Percentiles rank a stretch among this genome's conserved stretches.
Conservation (phyloP, 2,797 vertebrate genomes). For the Etheostoma perlongum region DNA sequence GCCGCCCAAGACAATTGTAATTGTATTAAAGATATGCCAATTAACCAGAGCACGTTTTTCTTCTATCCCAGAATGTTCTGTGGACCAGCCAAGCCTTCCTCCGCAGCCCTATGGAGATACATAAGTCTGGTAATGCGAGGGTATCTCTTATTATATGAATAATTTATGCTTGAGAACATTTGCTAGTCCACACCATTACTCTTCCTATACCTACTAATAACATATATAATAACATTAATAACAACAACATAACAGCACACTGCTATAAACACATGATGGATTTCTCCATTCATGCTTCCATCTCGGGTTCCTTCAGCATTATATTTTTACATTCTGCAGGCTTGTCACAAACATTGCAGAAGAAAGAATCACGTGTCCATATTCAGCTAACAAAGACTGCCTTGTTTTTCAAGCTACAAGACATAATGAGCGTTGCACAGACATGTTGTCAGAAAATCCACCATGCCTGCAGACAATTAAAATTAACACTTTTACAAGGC, state of each 20-base stretch:
- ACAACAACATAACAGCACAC: neutral
- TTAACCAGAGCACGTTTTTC: too few relatives aligned
- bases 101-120: too few relatives aligned
- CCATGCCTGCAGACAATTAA: slow-evolving; percentile 34
- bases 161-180: neutral
- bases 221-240: neutral
- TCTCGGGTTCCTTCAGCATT: slow-evolving; percentile 6
- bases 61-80: too few relatives aligned
- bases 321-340: slow-evolving; percentile 23
- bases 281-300: neutral
- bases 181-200: slow-evolving; percentile 2
- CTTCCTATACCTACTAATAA: neutral
- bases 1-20: too few relatives aligned
- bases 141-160: neutral
- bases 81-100: too few relatives aligned
- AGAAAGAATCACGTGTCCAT: slow-evolving; percentile 43
- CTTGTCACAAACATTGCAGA: slow-evolving; percentile 34
- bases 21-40: too few relatives aligned
- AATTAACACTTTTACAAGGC: slow-evolving; percentile 31
- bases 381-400: slow-evolving; percentile 44
- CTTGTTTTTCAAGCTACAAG: slow-evolving; percentile 40
- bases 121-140: too few relatives aligned
- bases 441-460: slow-evolving; percentile 47
- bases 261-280: neutral
- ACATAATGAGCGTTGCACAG: slow-evolving; percentile 53